Evolutionary conservation across 2,888 invertebrate species (phyloP), one percentile per base, ranked within the genome.

Genomic region (Timandra comae): DNA sequence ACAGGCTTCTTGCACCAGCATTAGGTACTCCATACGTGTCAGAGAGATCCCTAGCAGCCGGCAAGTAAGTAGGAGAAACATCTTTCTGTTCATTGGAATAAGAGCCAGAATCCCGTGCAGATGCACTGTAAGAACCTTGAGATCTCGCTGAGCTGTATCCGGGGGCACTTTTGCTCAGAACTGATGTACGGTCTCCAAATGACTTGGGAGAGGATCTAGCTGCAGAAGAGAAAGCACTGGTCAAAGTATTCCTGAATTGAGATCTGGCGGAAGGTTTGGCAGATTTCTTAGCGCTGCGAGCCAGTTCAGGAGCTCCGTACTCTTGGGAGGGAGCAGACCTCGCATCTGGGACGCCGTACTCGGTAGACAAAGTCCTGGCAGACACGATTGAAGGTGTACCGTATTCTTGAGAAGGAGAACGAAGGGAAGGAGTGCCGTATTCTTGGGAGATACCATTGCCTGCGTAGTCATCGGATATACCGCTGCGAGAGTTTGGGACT

Each of bases 1-100:
- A 79, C 2, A 62, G 11, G 38, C 45, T 46, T 27, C 65, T 62
- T 5, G n/a, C n/a, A n/a, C n/a, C n/a, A 3, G 58, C 47, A 30
- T 70, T 69, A 7, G 88, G 86, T 19, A 78, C 80, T 21, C 84
- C 85, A 39, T 74, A 75, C 0, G 60, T 55, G 11, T 68, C 67
- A 1, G 68, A 62, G 19, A 63, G 22, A 9, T 58, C 50, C 20
- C 56, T 54, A 5, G 59, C 56, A 21, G 24, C 24, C 11, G 24
- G 24, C 7, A 24, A 24, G 11, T 24, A 24, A 9, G 24, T 24
- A 6, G 24, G 10, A 9, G 24, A 24, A 9, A 24, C 6, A 10
- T 6, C 10, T 5, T 24, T 24, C 3, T 8, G 24, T 2, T 24
- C 10, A 1, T 24, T 10, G 4, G 24, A 24, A 9, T 8, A 24